phyloP scores from a whole-genome alignment of 1,140 invertebrate genomes.

The Listronotus bonariensis region DNA sequence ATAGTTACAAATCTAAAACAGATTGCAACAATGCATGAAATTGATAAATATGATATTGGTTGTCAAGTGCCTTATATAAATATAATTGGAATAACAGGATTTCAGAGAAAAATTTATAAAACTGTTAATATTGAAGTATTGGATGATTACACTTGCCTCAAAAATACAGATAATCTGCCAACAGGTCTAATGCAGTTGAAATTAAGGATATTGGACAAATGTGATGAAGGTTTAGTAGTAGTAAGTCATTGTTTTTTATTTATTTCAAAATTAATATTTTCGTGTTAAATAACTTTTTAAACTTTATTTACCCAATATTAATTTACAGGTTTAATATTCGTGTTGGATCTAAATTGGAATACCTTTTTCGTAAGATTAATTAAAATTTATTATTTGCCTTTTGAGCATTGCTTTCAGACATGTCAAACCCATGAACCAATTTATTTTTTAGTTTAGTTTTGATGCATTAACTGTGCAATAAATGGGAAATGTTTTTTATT shows the following conservation, averaged over 20 bases:
- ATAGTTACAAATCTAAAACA: slow-evolving; percentile 43
- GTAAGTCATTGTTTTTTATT: slow-evolving; percentile 38
- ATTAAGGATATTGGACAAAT: slow-evolving; percentile 45
- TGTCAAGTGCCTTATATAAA: slow-evolving; percentile 51
- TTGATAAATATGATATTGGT: slow-evolving; percentile 41
- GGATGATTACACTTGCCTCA: slow-evolving; percentile 49
- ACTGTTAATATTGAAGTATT: slow-evolving; percentile 51
- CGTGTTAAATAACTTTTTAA: background rate
- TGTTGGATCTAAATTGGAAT: background rate
- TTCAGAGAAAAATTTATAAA: slow-evolving; percentile 47
- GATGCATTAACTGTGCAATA: too few relatives aligned
- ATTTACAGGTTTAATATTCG: slow-evolving; percentile 10
- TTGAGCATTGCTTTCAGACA: background rate
- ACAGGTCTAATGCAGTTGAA: slow-evolving; percentile 51
- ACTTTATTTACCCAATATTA: background rate
- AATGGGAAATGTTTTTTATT: too few relatives aligned
- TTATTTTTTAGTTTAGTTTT: too few relatives aligned
- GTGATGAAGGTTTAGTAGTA: slow-evolving; percentile 45
- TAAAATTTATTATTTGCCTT: background rate
- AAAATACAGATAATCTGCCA: slow-evolving; percentile 45
- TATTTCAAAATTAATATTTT: background rate
- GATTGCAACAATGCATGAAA: slow-evolving; percentile 17
- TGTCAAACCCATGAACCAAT: background rate
- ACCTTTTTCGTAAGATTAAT: slow-evolving; percentile 6
- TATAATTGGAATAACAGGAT: slow-evolving; percentile 52